Evolutionary conservation across 1,140 invertebrate genomes (phyloP), one percentile per base, ranked within the genome.

Genomic region (Heliconius nattereri): DNA sequence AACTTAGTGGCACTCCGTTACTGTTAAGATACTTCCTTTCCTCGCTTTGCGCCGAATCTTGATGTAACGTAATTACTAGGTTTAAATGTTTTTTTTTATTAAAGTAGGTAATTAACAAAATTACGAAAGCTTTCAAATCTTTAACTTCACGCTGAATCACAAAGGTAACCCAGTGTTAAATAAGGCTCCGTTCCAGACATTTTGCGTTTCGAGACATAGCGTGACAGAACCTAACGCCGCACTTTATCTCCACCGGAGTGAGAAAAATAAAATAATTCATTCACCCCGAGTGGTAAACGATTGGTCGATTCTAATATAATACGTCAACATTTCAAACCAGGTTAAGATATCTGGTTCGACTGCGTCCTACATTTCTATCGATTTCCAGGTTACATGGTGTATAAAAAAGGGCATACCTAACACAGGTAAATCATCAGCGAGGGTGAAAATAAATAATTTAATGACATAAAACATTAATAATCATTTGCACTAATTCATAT

Each of bases 281-380:
- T 23, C n/a, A 9, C 54, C 8, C n/a, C n/a, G 8, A 60, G 54
- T 60, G n/a, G 52, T 16, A n/a, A 57, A 57, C 54, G 54, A 23
- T 57, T 57, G 54, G 60, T 66, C 26, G 23, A 66, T 66, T 66
- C 26, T 29, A 66, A 66, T 66, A 66, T 66, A 66, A 26, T 29
- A 66, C 9, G 60, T 26, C 60, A 66, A 66, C 29, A 66, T 66
- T 66, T 29, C 26, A 66, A 66, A 66, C 60, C 60, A 66, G 60
- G 60, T 66, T 66, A 66, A 66, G 60, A 66, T 66, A 66, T n/a
- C 60, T 26, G n/a, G 60, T 66, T 66, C 60, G 60, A 66, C 23
- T 26, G 60, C 60, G 60, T 66, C 60, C 60, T 29, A 66, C 60
- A 66, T 66, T 66, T 66, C 60, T 66, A 66, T 66, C 60, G 60